Evolutionary conservation across 2,113 vertebrate species (phyloP).

Genomic region (Sarotherodon lohbergeri): DNA sequence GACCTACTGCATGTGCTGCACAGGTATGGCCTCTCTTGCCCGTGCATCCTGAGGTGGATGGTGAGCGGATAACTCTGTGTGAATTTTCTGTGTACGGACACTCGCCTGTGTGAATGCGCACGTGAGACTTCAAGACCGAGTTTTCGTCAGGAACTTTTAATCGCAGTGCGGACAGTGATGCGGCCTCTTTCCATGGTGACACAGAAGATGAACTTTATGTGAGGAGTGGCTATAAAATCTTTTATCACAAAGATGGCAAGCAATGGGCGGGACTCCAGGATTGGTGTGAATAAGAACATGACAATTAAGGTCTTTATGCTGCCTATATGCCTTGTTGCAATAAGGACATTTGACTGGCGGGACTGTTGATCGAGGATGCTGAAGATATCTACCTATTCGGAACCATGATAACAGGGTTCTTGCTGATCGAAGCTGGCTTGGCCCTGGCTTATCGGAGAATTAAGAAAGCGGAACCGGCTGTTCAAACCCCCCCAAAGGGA

Average conservation of each 20-base stretch:
- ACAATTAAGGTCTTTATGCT: not conserved
- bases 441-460: no score
- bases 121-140: not conserved
- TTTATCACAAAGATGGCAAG: not conserved
- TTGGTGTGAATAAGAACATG: not conserved
- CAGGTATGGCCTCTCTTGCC: not conserved
- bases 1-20: not conserved
- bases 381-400: no score
- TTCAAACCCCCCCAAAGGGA: no score
- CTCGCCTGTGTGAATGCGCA: not conserved
- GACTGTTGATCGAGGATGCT: no score
- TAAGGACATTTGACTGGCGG: not conserved
- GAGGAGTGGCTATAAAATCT: constrained; percentile 17
- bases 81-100: not conserved
- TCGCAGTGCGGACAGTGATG: constrained; percentile 13
- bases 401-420: no score
- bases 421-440: no score
- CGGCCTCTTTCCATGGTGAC: constrained; percentile 30
- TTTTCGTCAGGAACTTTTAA: not conserved
- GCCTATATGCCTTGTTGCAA: not conserved
- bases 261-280: not conserved
- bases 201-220: constrained; percentile 12
- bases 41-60: not conserved
- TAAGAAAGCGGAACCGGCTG: no score
- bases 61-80: not conserved